A percentile compares a stretch with the other conserved stretches of the same genome.
Conservation (phyloP, 2,113 vertebrate species). For the Oryzias javanicus region DNA sequence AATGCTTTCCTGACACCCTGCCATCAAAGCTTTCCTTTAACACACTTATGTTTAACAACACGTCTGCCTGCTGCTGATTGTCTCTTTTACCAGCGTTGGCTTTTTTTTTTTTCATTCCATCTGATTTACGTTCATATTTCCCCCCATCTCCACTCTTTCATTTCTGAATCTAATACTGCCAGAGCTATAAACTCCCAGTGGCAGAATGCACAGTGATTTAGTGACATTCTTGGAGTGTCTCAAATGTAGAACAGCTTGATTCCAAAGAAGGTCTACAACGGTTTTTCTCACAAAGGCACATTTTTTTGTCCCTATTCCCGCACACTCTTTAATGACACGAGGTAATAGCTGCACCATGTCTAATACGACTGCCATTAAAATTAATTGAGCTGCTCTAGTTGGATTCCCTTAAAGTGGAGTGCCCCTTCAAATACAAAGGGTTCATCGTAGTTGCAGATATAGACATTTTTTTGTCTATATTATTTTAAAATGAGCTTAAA, state of each 20-base stretch:
- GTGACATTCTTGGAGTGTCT: constrained; percentile 50
- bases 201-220: constrained; percentile 49
- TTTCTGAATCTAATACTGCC: constrained; percentile 52
- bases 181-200: constrained; percentile 48
- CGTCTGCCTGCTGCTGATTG: constrained; percentile 27
- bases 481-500: constrained; percentile 4
- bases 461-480: background rate
- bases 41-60: constrained; percentile 33
- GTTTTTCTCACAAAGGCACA: constrained; percentile 32
- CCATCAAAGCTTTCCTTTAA: constrained; percentile 25
- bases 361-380: background rate
- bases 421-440: constrained; percentile 1
- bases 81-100: constrained; percentile 39
- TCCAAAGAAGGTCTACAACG: constrained; percentile 24
- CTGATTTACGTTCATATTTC: constrained; percentile 47
- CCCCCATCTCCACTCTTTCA: constrained; percentile 38
- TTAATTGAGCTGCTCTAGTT: constrained; percentile 1
- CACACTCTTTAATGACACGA: background rate
- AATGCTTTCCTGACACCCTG: constrained; percentile 13
- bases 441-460: no score
- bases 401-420: background rate
- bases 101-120: constrained; percentile 41
- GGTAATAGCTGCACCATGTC: background rate
- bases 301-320: constrained; percentile 3
- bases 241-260: constrained; percentile 42